phyloP scores from a whole-genome alignment of 2,888 invertebrate species.

The Macrophya annulata region DNA sequence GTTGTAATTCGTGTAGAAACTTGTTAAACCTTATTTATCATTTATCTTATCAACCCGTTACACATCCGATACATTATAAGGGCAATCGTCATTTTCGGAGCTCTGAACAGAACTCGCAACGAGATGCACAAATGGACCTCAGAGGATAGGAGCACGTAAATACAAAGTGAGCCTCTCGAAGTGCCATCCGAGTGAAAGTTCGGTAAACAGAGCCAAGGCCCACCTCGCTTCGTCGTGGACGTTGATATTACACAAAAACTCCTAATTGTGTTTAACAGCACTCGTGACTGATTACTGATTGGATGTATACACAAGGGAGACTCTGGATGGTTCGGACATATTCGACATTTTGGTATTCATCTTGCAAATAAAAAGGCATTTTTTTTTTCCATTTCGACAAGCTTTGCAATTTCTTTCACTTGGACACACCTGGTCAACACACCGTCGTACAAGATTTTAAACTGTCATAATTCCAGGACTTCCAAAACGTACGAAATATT shows the following conservation, averaged over 20 bases:
- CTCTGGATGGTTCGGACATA: neutral
- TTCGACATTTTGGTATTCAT: neutral
- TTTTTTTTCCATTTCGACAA: too few species aligned
- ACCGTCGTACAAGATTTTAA: neutral
- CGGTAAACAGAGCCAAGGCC: slow-evolving; percentile 55
- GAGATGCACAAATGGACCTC: slow-evolving; percentile 40
- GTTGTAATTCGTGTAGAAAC: neutral
- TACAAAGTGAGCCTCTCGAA: slow-evolving; percentile 42
- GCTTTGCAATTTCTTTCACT: neutral
- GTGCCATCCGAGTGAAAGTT: slow-evolving; percentile 54
- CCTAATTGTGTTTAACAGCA: slow-evolving; percentile 44
- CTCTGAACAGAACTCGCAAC: neutral
- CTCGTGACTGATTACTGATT: slow-evolving; percentile 31
- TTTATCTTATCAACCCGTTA: slow-evolving; percentile 8
- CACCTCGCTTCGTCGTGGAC: slow-evolving; percentile 13
- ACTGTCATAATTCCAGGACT: too few species aligned
- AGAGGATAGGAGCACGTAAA: slow-evolving; percentile 18
- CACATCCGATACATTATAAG: slow-evolving; percentile 6
- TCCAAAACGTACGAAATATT: too few species aligned
- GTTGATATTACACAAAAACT: slow-evolving; percentile 53
- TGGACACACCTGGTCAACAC: too few species aligned
- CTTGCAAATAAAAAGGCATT: neutral
- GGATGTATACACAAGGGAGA: slow-evolving; percentile 3
- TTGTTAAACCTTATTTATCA: neutral
- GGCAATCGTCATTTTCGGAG: slow-evolving; percentile 24